These are phyloP conservation scores for Cenopis cana DNA, from an alignment of 2,888 invertebrate species.

Conservation along the genomic window DNA sequence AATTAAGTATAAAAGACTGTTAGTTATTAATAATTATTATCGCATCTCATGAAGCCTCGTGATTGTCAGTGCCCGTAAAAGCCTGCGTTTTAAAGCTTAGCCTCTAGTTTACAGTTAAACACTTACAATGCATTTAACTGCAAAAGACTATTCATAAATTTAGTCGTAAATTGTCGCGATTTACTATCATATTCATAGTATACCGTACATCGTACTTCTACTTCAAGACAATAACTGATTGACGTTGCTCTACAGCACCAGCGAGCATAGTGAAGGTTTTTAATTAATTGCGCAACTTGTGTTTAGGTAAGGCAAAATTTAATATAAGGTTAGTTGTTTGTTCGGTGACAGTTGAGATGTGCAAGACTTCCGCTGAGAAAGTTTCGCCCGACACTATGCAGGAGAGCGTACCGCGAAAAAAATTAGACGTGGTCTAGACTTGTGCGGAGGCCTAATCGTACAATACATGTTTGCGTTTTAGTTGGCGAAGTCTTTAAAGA, in stretches of 20 bases:
- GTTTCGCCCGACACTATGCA: too few relatives aligned
- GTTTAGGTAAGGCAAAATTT: too few relatives aligned
- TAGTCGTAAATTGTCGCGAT: conserved; percentile 27
- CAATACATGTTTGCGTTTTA: too few relatives aligned
- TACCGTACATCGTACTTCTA: background rate
- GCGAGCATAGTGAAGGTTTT: background rate
- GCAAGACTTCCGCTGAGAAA: too few relatives aligned
- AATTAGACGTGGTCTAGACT: too few relatives aligned
- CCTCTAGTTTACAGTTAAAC: conserved; percentile 26
- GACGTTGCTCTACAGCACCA: background rate
- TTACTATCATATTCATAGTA: conserved; percentile 26
- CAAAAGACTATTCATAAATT: conserved; percentile 29
- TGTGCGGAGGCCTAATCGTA: too few relatives aligned
- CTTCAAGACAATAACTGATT: conserved; percentile 5
- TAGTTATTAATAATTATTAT: conserved; percentile 25
- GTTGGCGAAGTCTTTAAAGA: too few relatives aligned
- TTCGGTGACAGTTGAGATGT: too few relatives aligned
- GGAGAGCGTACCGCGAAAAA: too few relatives aligned
- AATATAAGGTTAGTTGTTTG: too few relatives aligned
- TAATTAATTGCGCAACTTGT: too few relatives aligned
- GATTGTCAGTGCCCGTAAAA: conserved; percentile 16
- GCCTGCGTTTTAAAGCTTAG: conserved; percentile 11
- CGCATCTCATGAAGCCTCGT: conserved; percentile 14
- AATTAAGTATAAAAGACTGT: conserved; percentile 16
- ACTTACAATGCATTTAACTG: conserved; percentile 23